Conservation (phyloP, 2,888 invertebrate species). For the Mechanitis mazaeus region DNA sequence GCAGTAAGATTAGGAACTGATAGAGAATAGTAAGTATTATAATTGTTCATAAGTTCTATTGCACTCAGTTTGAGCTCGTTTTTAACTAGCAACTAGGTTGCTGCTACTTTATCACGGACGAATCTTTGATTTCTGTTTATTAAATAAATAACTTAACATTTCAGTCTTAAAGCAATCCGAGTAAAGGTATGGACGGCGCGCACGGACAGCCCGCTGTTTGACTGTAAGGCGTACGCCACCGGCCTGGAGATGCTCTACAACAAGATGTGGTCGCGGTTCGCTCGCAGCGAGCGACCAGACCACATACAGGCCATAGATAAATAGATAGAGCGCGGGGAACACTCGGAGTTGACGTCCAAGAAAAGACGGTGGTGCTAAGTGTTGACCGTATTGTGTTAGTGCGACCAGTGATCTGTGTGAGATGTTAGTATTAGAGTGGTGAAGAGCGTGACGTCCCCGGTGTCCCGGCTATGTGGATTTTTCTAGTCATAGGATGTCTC, state of each 20-base stretch:
- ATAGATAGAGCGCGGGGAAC: conserved; percentile 37
- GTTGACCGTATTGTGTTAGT: conserved; percentile 17
- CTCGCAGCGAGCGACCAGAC: conserved; percentile 87
- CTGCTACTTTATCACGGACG: conserved; percentile 1
- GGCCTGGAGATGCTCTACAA: conserved; percentile 93
- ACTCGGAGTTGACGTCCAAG: conserved; percentile 32
- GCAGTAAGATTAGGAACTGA: conserved; percentile 96
- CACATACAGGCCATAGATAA: conserved; percentile 80
- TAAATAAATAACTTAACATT: conserved; percentile 33
- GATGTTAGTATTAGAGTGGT: conserved; percentile 12
- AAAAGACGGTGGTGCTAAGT: conserved; percentile 43
- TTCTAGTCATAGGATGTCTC: conserved; percentile 37
- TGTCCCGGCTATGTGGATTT: conserved; percentile 20
- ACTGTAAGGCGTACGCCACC: conserved; percentile 93
- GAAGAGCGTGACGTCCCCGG: conserved; percentile 1
- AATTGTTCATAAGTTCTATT: conserved; percentile 6
- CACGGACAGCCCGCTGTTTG: conserved; percentile 93
- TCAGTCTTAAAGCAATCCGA: conserved; percentile 89
- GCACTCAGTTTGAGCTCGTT: too few species aligned
- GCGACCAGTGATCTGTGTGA: conserved; percentile 10
- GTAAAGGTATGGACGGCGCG: conserved; percentile 98
- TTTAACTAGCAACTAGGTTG: too few species aligned
- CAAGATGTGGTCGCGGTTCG: conserved; percentile 92
- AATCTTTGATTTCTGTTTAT: neutral
- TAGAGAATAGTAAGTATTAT: conserved; percentile 89